Percentiles rank a stretch among this genome's conserved stretches.
Conservation (phyloP, 2,113 vertebrate genomes). For the western clawed frog (Xenopus tropicalis) region UCB_Xtro_10.0 CM004444.2:178417001-178417500, state of each 20-base stretch:
- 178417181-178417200: constrained; percentile 28
- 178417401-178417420: constrained; percentile 7
- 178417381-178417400: constrained; percentile 19
- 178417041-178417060: constrained; percentile 33
- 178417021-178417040: constrained; percentile 24
- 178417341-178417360: constrained; percentile 11
- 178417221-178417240: constrained; percentile 25
- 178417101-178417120: constrained; percentile 26
- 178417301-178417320: constrained; percentile 29
- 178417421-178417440: neutral
- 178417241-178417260: constrained; percentile 30
- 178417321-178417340: constrained; percentile 9
- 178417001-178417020: constrained; percentile 26
- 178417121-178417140: constrained; percentile 26
- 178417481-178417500: constrained; percentile 8
- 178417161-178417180: constrained; percentile 34
- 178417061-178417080: constrained; percentile 8
- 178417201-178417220: constrained; percentile 29
- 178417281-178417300: constrained; percentile 12
- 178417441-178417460: neutral
- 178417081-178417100: constrained; percentile 27
- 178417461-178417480: neutral
- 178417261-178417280: constrained; percentile 27
- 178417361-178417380: constrained; percentile 5
- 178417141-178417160: constrained; percentile 28